Conservation (phyloP, 2,888 invertebrate species). For the Thera obeliscata region DNA sequence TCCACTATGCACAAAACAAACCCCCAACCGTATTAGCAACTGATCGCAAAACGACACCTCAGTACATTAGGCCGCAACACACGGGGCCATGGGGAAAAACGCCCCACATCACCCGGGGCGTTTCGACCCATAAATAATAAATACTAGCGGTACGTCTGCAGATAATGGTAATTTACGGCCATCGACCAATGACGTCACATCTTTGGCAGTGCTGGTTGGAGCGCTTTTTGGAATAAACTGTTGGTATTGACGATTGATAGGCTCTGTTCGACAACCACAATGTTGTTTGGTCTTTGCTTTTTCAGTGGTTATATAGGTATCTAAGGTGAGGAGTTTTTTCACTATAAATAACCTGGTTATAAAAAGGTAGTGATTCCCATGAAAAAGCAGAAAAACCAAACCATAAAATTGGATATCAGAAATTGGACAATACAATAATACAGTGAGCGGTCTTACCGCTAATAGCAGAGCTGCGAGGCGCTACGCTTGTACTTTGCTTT, state of each 20-base stretch:
- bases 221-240: constrained; percentile 52
- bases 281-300: not conserved
- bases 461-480: no score
- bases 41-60: constrained; percentile 31
- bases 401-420: no score
- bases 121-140: constrained; percentile 84
- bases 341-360: no score
- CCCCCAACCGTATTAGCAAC: constrained; percentile 8
- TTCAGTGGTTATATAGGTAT: no score
- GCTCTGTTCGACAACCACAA: not conserved
- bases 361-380: no score
- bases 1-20: constrained; percentile 8
- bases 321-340: no score
- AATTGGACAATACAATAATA: no score
- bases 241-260: constrained; percentile 26
- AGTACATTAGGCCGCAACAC: constrained; percentile 57
- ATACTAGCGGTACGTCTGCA: constrained; percentile 81
- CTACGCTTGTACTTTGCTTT: no score
- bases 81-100: constrained; percentile 67
- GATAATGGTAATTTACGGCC: constrained; percentile 84
- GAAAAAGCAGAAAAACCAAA: no score
- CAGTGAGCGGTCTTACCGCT: no score
- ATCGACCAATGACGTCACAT: constrained; percentile 76
- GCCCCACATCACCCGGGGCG: constrained; percentile 71
- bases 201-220: constrained; percentile 74